Evolutionary conservation across 2,113 vertebrate species (phyloP).

Genomic region (Tenebrosternarchus preto): DNA sequence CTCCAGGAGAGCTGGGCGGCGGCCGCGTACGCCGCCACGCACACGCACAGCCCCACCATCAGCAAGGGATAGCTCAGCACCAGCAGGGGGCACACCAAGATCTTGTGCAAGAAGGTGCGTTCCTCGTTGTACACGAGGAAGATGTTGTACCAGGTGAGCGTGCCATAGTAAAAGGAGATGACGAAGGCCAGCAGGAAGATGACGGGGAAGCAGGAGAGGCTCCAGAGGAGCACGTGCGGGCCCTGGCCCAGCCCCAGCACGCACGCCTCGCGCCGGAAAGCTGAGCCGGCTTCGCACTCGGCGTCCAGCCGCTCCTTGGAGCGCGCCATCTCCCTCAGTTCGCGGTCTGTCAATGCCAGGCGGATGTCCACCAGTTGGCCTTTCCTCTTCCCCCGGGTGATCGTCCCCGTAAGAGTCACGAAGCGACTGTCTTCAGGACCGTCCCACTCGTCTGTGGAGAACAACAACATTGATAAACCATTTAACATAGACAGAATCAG

Average conservation of each 20-base stretch:
- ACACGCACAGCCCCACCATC: conserved; percentile 79
- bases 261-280: conserved; percentile 71
- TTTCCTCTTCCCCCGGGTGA: conserved; percentile 86
- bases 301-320: conserved; percentile 73
- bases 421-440: conserved; percentile 80
- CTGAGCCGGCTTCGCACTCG: conserved; percentile 57
- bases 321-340: conserved; percentile 82
- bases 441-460: conserved; percentile 49
- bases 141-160: conserved; percentile 88
- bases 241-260: conserved; percentile 75
- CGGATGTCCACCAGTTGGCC: conserved; percentile 89
- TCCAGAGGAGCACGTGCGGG: conserved; percentile 83
- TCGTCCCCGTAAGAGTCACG: conserved; percentile 85
- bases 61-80: conserved; percentile 84
- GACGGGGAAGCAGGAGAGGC: conserved; percentile 79
- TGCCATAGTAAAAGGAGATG: conserved; percentile 86
- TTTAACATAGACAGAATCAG: background rate
- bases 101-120: conserved; percentile 88
- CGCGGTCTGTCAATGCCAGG: conserved; percentile 82
- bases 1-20: conserved; percentile 83
- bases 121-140: conserved; percentile 89
- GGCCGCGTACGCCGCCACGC: conserved; percentile 78
- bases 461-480: background rate
- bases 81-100: conserved; percentile 81
- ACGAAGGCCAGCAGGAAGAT: conserved; percentile 82